Percentiles rank a stretch among this genome's conserved stretches.
Evolutionary conservation across 2,888 invertebrate genomes (phyloP).

Genomic region (Julus scandinavius): DNA sequence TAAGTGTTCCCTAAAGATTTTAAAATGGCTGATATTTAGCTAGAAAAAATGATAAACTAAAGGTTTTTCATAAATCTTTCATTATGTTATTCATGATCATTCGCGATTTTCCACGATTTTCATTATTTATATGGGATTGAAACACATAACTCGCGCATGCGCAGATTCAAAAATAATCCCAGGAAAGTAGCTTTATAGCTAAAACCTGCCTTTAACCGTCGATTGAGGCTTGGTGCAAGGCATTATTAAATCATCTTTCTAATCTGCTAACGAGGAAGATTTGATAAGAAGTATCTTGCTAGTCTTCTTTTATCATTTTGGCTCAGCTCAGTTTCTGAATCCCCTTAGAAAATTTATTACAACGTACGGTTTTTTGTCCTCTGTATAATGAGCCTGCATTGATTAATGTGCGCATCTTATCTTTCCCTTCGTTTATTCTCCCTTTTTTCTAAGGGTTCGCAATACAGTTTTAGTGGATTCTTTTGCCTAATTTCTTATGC

Average conservation of each 20-base stretch:
- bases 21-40: too few species aligned
- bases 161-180: too few species aligned
- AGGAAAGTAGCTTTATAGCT: background rate
- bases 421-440: background rate
- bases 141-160: too few species aligned
- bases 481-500: constrained; percentile 40
- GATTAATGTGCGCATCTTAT: constrained; percentile 17
- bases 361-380: constrained; percentile 19
- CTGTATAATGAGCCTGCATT: constrained; percentile 18
- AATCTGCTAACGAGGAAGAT: constrained; percentile 39
- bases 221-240: background rate
- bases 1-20: too few species aligned
- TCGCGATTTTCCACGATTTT: too few species aligned
- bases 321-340: constrained; percentile 16
- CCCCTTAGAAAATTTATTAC: constrained; percentile 34
- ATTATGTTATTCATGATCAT: too few species aligned
- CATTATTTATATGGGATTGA: too few species aligned
- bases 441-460: constrained; percentile 20
- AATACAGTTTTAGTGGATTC: constrained; percentile 9
- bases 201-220: background rate
- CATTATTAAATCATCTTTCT: background rate
- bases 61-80: too few species aligned
- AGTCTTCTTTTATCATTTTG: background rate
- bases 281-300: background rate
- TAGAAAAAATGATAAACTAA: too few species aligned